Conservation (phyloP, 1,140 invertebrate genomes). For the Ostrea edulis region DNA sequence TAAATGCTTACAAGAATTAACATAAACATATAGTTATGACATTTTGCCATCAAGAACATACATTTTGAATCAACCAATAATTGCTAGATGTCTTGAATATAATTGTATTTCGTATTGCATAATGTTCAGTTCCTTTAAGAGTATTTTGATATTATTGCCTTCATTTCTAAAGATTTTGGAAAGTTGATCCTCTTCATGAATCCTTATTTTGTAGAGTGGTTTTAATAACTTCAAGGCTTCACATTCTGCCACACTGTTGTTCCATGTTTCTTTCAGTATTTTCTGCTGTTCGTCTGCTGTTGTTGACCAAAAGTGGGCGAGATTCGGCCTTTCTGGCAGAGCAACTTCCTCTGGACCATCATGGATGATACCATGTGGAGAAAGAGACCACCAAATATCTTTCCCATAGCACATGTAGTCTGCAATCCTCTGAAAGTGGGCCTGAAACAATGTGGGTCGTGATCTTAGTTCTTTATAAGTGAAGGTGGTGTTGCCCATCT, state of each 20-base stretch:
- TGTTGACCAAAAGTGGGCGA: conserved; percentile 9
- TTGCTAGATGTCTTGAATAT: too few species aligned
- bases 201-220: conserved; percentile 42
- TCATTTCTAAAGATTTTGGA: not conserved
- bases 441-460: not conserved
- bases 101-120: too few species aligned
- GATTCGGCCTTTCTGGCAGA: not conserved
- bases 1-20: too few species aligned
- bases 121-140: too few species aligned
- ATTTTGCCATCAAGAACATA: too few species aligned
- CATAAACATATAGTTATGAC: too few species aligned
- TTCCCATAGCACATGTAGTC: conserved; percentile 42
- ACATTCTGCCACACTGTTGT: not conserved
- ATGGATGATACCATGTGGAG: not conserved
- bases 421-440: conserved; percentile 39
- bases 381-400: conserved; percentile 24
- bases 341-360: conserved; percentile 34
- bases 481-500: not conserved
- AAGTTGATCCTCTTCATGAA: not conserved
- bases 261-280: not conserved
- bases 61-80: too few species aligned
- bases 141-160: too few species aligned
- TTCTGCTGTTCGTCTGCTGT: not conserved
- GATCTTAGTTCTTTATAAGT: not conserved
- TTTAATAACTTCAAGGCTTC: not conserved